A percentile compares a stretch with the other conserved stretches of the same genome.
phyloP scores from a whole-genome alignment of 2,797 vertebrate genomes.

The Mareca penelope region DNA sequence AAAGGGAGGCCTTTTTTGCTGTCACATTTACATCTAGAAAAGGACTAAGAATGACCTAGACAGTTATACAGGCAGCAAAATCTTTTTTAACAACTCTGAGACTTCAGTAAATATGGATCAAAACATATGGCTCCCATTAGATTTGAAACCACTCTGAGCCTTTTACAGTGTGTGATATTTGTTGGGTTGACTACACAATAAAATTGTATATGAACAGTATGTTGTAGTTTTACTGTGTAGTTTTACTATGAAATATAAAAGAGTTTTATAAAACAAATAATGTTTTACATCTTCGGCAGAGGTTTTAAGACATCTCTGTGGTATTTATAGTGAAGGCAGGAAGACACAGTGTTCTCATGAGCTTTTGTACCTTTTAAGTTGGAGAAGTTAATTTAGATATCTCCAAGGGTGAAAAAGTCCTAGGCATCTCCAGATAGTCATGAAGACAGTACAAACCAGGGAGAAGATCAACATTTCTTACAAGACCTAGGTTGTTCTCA shows the following conservation, averaged over 20 bases:
- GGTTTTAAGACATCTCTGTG: background rate
- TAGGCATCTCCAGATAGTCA: background rate
- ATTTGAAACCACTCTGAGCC: background rate
- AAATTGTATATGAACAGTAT: background rate
- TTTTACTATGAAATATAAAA: background rate
- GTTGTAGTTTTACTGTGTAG: background rate
- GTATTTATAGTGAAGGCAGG: background rate
- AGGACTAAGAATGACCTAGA: background rate
- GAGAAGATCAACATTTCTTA: background rate
- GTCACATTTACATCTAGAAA: background rate
- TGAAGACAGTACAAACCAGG: background rate
- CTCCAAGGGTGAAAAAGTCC: background rate
- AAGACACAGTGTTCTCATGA: background rate
- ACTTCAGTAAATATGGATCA: background rate
- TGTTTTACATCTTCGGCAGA: background rate
- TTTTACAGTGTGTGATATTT: background rate
- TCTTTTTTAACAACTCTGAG: background rate
- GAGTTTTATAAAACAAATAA: background rate
- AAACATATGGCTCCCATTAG: background rate
- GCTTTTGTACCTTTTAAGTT: conserved; percentile 7
- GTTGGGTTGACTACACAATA: background rate
- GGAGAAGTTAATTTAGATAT: background rate
- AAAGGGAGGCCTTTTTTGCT: background rate
- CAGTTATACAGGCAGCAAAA: background rate
- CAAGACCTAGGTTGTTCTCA: background rate